These are phyloP conservation scores for Hyperoplus immaculatus DNA, from an alignment of 2,797 vertebrate genomes.

Conservation along the genomic window DNA sequence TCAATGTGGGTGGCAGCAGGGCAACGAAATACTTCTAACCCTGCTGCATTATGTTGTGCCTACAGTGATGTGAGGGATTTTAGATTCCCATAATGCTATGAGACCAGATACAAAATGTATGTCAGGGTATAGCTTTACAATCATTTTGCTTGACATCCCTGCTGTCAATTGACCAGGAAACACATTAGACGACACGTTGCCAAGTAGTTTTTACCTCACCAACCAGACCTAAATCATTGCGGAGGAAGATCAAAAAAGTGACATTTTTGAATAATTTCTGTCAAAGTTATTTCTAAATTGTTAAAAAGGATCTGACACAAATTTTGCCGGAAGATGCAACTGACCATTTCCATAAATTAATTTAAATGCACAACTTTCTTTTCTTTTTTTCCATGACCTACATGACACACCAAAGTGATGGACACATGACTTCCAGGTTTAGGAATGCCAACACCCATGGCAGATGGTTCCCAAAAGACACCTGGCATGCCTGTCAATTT, in stretches of 20 bases:
- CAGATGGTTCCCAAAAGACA: not conserved
- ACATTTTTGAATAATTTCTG: not conserved
- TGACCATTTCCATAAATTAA: too few species aligned
- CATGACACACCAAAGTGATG: not conserved
- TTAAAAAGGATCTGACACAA: not conserved
- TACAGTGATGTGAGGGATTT: slow-evolving; percentile 5
- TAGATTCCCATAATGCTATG: slow-evolving; percentile 4
- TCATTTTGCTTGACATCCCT: not conserved
- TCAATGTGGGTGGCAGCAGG: not conserved
- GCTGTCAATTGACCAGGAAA: not conserved
- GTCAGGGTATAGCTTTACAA: slow-evolving; percentile 2
- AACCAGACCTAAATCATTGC: not conserved
- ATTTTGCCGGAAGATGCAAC: not conserved
- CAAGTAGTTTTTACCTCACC: not conserved
- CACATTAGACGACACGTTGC: not conserved
- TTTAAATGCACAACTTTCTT: too few species aligned
- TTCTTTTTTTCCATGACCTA: not conserved
- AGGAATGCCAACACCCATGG: not conserved
- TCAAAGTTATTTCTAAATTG: not conserved
- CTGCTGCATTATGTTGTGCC: not conserved
- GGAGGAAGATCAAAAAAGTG: not conserved
- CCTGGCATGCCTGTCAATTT: not conserved
- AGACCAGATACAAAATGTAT: not conserved
- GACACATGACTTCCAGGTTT: not conserved
- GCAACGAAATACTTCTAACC: slow-evolving; percentile 14